A percentile compares a stretch with the other conserved stretches of the same genome.
Evolutionary conservation across 2,113 vertebrate species (phyloP).

Genomic region (Sander vitreus): DNA sequence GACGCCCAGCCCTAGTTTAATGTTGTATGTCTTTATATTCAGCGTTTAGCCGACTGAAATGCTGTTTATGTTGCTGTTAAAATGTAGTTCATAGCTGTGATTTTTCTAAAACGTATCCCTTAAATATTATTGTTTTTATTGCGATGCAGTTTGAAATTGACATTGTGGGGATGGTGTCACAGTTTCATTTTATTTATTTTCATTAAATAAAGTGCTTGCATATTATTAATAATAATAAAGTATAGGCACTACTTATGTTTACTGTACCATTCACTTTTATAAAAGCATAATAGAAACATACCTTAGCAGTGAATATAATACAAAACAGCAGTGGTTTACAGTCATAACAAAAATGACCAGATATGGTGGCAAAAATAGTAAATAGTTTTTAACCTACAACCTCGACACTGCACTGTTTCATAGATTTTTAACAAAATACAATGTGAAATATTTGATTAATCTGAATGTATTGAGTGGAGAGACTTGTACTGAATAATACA

Average conservation of each 20-base stretch:
- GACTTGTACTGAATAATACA: background rate
- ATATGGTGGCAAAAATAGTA: background rate
- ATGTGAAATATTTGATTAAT: background rate
- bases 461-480: background rate
- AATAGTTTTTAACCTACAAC: background rate
- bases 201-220: background rate
- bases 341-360: background rate
- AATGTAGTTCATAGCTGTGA: background rate
- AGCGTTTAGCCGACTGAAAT: background rate
- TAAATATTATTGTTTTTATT: background rate
- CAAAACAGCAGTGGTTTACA: background rate
- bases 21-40: background rate
- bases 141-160: background rate
- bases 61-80: too few relatives aligned
- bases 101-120: background rate
- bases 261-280: background rate
- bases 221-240: background rate
- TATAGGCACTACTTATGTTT: background rate
- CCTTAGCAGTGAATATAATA: background rate
- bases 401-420: background rate
- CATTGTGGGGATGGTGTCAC: background rate
- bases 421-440: background rate
- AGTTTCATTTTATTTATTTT: background rate
- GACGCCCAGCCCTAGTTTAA: background rate
- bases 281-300: background rate